phyloP scores from a whole-genome alignment of 2,888 invertebrate species.

The Syrista parreyssii region DNA sequence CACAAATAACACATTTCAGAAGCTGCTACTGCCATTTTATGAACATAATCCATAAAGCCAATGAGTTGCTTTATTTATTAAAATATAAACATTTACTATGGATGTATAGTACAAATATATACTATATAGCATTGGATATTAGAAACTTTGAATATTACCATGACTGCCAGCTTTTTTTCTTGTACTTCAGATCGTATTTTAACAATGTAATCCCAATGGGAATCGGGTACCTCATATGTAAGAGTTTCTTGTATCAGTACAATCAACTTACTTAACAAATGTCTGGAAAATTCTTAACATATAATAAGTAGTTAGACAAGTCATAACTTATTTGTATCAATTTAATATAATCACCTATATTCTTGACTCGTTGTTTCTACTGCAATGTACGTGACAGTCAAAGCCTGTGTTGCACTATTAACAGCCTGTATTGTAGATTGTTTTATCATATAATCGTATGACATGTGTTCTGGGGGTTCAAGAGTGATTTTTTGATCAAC shows the following conservation, averaged over 20 bases:
- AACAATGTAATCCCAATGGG: conserved; percentile 56
- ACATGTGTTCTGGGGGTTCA: conserved; percentile 46
- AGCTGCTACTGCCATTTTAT: conserved; percentile 57
- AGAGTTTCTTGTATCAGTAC: conserved; percentile 50
- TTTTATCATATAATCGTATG: conserved; percentile 56
- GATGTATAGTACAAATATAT: neutral
- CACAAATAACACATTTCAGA: conserved; percentile 54
- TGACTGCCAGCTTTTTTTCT: conserved; percentile 49
- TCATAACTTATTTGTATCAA: neutral
- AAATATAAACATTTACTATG: conserved; percentile 1
- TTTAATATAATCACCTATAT: conserved; percentile 48
- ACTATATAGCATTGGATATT: neutral
- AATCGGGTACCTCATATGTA: conserved; percentile 44
- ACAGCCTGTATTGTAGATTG: conserved; percentile 55
- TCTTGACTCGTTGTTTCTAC: conserved; percentile 54
- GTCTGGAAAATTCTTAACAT: conserved; percentile 34
- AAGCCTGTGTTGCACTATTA: conserved; percentile 54
- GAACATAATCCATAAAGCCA: conserved; percentile 54
- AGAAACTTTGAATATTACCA: conserved; percentile 37
- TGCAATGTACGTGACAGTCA: conserved; percentile 56
- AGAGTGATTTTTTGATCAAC: conserved; percentile 44
- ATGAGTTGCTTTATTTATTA: conserved; percentile 45
- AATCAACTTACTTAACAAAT: conserved; percentile 47
- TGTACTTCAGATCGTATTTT: conserved; percentile 49
- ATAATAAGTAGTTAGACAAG: neutral